phyloP scores from a whole-genome alignment of 2,888 invertebrate species.

The Gortyna flavago region DNA sequence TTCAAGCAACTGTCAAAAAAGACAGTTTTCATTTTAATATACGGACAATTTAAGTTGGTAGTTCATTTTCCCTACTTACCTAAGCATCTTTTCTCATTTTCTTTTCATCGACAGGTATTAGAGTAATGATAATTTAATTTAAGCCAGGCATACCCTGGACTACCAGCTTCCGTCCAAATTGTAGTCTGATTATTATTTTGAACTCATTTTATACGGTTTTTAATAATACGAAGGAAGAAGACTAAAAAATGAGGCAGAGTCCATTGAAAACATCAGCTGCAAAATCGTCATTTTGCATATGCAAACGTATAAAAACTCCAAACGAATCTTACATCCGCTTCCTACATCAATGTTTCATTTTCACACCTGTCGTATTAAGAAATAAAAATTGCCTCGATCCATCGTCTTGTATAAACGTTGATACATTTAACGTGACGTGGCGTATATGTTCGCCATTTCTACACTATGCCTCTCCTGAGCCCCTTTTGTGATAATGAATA shows the following conservation, averaged over 20 bases:
- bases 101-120: no score
- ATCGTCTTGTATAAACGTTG: slow-evolving; percentile 34
- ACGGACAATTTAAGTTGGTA: no score
- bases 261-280: not conserved
- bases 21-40: no score
- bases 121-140: no score
- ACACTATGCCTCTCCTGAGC: slow-evolving; percentile 12
- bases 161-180: not conserved
- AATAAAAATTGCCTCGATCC: slow-evolving; percentile 46
- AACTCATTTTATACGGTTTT: not conserved
- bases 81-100: no score
- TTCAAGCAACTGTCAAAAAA: no score
- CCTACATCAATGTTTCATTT: slow-evolving; percentile 45
- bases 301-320: not conserved
- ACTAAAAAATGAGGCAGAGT: not conserved
- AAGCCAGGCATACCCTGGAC: not conserved
- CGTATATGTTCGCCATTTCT: slow-evolving; percentile 32
- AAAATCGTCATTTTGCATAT: not conserved
- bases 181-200: not conserved
- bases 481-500: slow-evolving; percentile 13
- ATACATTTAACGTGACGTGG: slow-evolving; percentile 24
- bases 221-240: not conserved
- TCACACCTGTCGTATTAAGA: slow-evolving; percentile 35
- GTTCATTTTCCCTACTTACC: no score
- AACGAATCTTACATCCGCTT: not conserved